Conservation (phyloP, 2,888 invertebrate species). For the Tuberolachnus salignus region DNA sequence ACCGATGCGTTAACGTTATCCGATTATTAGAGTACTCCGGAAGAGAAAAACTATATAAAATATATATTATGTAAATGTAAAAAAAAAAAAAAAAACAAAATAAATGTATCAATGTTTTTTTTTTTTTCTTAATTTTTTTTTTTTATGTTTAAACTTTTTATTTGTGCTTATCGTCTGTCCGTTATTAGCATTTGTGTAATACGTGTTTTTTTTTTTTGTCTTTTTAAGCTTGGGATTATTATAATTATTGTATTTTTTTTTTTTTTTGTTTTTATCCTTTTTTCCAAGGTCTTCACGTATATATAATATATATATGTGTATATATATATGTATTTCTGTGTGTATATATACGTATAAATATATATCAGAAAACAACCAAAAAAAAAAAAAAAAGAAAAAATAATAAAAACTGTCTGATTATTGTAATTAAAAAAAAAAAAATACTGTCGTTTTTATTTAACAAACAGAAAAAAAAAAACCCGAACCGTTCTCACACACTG, state of each 20-base stretch:
- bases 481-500: too few relatives aligned
- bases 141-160: constrained; percentile 26
- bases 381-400: constrained; percentile 38
- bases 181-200: constrained; percentile 50
- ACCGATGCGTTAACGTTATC: neutral
- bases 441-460: constrained; percentile 38
- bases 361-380: constrained; percentile 23
- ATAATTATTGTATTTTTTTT: constrained; percentile 16
- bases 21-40: neutral
- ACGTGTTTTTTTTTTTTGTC: constrained; percentile 20
- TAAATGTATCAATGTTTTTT: constrained; percentile 34
- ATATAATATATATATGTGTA: neutral
- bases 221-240: constrained; percentile 47
- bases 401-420: constrained; percentile 54
- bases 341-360: neutral
- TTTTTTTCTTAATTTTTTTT: constrained; percentile 15
- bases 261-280: constrained; percentile 18
- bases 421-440: constrained; percentile 40
- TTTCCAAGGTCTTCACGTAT: constrained; percentile 38
- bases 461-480: neutral
- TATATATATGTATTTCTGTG: neutral
- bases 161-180: constrained; percentile 13
- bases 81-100: constrained; percentile 2
- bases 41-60: neutral
- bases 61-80: neutral